These are phyloP conservation scores for Conopomorpha cramerella DNA, from an alignment of 1,140 invertebrate genomes.

Conservation along the genomic window DNA sequence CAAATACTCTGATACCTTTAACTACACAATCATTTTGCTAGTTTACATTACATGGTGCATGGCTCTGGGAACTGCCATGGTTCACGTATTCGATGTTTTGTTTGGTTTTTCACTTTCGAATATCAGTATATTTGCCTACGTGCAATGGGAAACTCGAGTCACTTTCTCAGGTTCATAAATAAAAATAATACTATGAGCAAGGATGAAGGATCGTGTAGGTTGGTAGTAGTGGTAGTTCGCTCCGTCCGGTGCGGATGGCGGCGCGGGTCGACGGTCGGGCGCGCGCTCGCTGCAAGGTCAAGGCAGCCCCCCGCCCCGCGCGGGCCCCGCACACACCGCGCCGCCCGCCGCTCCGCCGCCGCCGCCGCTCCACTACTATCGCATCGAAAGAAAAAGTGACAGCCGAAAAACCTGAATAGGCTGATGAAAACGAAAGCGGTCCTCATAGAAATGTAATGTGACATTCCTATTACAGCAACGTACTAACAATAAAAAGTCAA, in stretches of 20 bases:
- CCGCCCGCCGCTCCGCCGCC: conserved; percentile 4
- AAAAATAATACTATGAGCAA: too few species aligned
- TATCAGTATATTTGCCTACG: too few species aligned
- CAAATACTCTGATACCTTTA: too few species aligned
- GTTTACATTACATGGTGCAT: too few species aligned
- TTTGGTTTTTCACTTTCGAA: too few species aligned
- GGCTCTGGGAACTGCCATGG: too few species aligned
- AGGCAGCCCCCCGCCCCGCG: conserved; percentile 22
- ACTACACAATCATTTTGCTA: too few species aligned
- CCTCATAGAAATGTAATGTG: conserved; percentile 8
- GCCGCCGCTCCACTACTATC: conserved; percentile 13
- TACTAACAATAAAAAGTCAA: too few species aligned
- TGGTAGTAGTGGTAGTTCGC: conserved; percentile 6
- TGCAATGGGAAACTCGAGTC: too few species aligned
- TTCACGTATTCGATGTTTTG: too few species aligned
- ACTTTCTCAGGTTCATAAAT: too few species aligned
- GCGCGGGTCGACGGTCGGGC: conserved; percentile 38
- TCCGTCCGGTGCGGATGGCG: conserved; percentile 3
- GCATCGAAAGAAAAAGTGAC: conserved; percentile 58
- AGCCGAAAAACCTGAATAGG: conserved; percentile 52
- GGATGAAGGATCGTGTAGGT: conserved; percentile 17
- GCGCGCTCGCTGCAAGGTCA: conserved; percentile 52
- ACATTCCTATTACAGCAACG: not conserved
- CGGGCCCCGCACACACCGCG: conserved; percentile 3
- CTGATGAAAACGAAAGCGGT: conserved; percentile 57